A percentile compares a stretch with the other conserved stretches of the same genome.
phyloP scores from a whole-genome alignment of 1,140 invertebrate species.

The Aphelinus certus region DNA sequence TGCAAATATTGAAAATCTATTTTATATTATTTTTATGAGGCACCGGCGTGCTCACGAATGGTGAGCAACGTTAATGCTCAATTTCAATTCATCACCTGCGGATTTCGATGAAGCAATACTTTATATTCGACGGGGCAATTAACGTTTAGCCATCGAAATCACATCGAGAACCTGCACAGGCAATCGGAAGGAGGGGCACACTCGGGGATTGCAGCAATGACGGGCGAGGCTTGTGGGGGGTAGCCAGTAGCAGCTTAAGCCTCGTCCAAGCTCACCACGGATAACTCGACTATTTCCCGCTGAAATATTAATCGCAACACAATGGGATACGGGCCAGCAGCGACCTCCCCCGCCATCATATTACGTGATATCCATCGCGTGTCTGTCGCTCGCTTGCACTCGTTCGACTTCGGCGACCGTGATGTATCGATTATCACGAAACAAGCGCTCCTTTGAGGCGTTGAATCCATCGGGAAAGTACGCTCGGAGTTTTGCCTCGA shows the following conservation, averaged over 20 bases:
- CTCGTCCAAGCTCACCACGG: conserved; percentile 26
- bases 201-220: conserved; percentile 13
- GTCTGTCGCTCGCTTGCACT: conserved; percentile 39
- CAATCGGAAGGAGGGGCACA: conserved; percentile 4
- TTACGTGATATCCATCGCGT: conserved; percentile 52
- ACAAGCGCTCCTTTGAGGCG: too few species aligned
- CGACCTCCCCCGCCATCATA: conserved; percentile 41
- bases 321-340: conserved; percentile 30
- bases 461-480: too few species aligned
- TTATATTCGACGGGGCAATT: conserved; percentile 57
- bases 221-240: neutral
- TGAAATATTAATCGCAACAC: conserved; percentile 56
- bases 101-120: conserved; percentile 48
- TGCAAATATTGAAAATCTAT: too few species aligned
- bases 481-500: too few species aligned
- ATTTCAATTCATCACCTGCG: conserved; percentile 50
- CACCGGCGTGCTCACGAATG: neutral
- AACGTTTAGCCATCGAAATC: conserved; percentile 47
- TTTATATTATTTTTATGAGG: neutral
- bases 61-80: conserved; percentile 34
- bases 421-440: conserved; percentile 44
- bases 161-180: conserved; percentile 30
- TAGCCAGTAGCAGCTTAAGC: conserved; percentile 20
- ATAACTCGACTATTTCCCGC: conserved; percentile 50
- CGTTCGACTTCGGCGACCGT: conserved; percentile 30